Base-by-base conservation (phyloP, 2,888 invertebrate species). In the Sesia bembeciformis region DNA sequence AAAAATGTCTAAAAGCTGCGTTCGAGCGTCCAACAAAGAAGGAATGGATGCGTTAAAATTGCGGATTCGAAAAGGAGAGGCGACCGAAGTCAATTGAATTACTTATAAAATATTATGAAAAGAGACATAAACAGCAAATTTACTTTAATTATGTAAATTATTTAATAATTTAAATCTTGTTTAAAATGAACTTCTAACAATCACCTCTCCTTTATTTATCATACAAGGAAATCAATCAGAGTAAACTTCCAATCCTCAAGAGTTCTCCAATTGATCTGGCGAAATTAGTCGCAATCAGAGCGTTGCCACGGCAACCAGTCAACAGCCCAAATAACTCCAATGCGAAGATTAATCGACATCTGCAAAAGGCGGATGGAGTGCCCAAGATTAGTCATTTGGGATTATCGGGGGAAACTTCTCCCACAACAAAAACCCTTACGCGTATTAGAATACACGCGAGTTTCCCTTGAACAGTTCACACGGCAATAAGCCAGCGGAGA, bases 291-390 rank as follows among this genome's bases (percentile, higher is more conserved):
- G 46, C 58, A 56, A 58, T 58, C 54, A 60, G 56, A 43, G 57
- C 52, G 78, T 80, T 66, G 60, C 75, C 70, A 78, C 75, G 61
- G 76, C 64, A 70, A 79, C 81, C 68, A 70, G 68, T 75, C 76
- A 76, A 72, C 74, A 74, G 63, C 70, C 69, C 73, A 67, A 78
- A 78, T 79, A 80, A 81, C 75, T 76, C 72, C 74, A 67, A 81
- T 81, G 70, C 68, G 64, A 78, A 82, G 83, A 85, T 83, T 83
- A 85, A 85, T 84, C 72, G 76, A 74, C 83, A 80, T 81, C 77
- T 81, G 81, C 75, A 70, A 78, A 75, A 76, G 81, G 78, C 84
- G 71, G 79, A 70, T 68, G 67, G 70, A 76, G 75, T 73, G 69
- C 66, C 72, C 64, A 70, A 79, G 82, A 85, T 86, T 86, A 85